Percentiles rank a stretch among this genome's conserved stretches.
These are phyloP conservation scores for Condylura cristata DNA, from an alignment of 2,113 vertebrate genomes.

Conservation along the genomic window DNA sequence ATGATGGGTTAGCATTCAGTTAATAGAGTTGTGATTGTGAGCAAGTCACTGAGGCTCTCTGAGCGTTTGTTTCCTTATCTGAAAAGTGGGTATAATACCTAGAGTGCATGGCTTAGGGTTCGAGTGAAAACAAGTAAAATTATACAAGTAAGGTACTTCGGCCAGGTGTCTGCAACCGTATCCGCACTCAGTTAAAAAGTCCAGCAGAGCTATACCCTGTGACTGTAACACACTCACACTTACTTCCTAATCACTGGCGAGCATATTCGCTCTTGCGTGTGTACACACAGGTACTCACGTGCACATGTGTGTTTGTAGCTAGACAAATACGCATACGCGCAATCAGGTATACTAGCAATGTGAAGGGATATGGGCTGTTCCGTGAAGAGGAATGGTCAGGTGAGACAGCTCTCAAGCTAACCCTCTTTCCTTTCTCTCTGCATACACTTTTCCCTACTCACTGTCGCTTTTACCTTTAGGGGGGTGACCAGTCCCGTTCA, in stretches of 20 bases:
- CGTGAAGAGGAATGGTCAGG: background rate
- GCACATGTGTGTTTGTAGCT: background rate
- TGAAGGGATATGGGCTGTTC: background rate
- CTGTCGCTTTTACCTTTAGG: background rate
- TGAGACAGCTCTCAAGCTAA: background rate
- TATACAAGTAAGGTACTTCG: background rate
- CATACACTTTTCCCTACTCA: background rate
- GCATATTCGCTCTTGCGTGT: background rate
- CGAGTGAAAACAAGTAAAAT: slow-evolving; percentile 29
- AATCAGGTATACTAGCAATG: background rate
- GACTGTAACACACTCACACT: background rate
- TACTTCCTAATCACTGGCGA: background rate
- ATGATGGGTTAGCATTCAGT: background rate
- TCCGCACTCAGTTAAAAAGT: slow-evolving; percentile 38
- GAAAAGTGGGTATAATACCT: slow-evolving; percentile 6
- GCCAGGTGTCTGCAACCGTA: background rate
- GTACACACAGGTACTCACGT: accelerated
- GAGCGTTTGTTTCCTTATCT: slow-evolving; percentile 39
- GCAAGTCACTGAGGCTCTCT: background rate
- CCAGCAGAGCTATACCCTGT: too few species aligned
- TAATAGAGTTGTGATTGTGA: background rate
- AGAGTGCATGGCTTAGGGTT: background rate
- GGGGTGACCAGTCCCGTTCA: background rate
- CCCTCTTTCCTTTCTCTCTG: background rate
- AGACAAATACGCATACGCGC: background rate